Base-by-base conservation (phyloP, 2,797 vertebrate species). In the Sebastes itinus region DNA sequence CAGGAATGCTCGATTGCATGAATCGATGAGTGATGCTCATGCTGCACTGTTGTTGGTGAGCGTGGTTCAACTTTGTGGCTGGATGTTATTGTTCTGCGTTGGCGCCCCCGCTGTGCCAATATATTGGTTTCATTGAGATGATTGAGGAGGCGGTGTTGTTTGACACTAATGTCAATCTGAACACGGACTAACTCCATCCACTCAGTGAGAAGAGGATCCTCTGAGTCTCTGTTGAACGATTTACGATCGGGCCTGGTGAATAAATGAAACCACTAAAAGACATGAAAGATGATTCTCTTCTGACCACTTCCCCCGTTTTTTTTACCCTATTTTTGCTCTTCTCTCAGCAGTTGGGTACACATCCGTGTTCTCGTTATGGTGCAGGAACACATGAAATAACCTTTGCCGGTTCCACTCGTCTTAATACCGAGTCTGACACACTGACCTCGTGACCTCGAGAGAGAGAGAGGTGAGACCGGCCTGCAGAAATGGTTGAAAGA, bases 361-460 rank as follows among this genome's bases (percentile, higher is more conserved):
- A 70, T 38, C 22, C 8, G 5, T 22, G 42, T 62, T 63, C 54
- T 38, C 6, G 13, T 35, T 25, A 33, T 66, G 66, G 18, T 61
- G 54, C 62, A 56, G 35, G 25, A 71, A 20, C 52, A 54, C 52
- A 64, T 27, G 66, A 49, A 73, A 54, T 25, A 69, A 65, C 55
- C 67, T 67, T 52, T 58, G 52, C 52, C 38, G 32, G 35, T 62
- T 81, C 33, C 23, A 18, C 56, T 66, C 14, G 35, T 78, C 59
- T 2, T 10, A n/a, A 58, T 22, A 22, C 13, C 0, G 13, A 63
- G 69, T 64, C 61, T 76, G 75, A 75, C 84, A 61, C 80, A 32
- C 75, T 80, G 82, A 84, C 71, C 73, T 64, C 42, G 0, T 86
- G 83, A 91, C 81, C 88, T 79, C 16, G 0, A 14, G 74, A n/a